Conservation (phyloP, 2,888 invertebrate genomes). For the Dorcus hopei region DNA sequence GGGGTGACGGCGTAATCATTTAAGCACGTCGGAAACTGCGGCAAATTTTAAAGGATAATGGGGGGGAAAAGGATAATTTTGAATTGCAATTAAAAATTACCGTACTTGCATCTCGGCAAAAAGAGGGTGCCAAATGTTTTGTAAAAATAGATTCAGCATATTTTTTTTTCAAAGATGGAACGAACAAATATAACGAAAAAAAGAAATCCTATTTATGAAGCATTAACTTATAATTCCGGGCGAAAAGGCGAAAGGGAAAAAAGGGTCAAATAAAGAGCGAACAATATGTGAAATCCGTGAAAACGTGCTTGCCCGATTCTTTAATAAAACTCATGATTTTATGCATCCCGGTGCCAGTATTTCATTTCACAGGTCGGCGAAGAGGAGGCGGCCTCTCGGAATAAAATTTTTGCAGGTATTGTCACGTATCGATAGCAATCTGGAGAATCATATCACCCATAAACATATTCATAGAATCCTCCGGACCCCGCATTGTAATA, state of each 20-base stretch:
- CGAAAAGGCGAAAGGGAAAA: not conserved
- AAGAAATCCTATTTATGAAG: too few species aligned
- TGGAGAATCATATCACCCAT: conserved; percentile 13
- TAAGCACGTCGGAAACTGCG: too few species aligned
- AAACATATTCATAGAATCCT: conserved; percentile 23
- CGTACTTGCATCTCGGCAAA: too few species aligned
- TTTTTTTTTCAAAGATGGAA: too few species aligned
- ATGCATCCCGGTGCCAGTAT: conserved; percentile 9
- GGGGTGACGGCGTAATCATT: too few species aligned
- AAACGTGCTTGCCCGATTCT: conserved; percentile 10
- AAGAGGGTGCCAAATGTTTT: too few species aligned
- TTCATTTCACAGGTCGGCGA: conserved; percentile 7
- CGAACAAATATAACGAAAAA: too few species aligned
- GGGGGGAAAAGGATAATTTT: too few species aligned
- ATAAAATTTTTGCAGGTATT: conserved; percentile 3
- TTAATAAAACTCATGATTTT: conserved; percentile 15
- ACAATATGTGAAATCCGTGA: conserved; percentile 10
- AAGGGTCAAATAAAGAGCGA: conserved; percentile 6
- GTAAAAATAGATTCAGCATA: too few species aligned
- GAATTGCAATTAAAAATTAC: too few species aligned
- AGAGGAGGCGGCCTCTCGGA: not conserved
- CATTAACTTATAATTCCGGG: too few species aligned
- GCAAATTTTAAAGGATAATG: too few species aligned
- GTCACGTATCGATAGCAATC: conserved; percentile 12
- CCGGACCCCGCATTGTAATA: conserved; percentile 12